Percentiles rank a stretch among this genome's conserved stretches.
Conservation (phyloP, 2,113 vertebrate genomes). For the Thunnus thynnus region DNA sequence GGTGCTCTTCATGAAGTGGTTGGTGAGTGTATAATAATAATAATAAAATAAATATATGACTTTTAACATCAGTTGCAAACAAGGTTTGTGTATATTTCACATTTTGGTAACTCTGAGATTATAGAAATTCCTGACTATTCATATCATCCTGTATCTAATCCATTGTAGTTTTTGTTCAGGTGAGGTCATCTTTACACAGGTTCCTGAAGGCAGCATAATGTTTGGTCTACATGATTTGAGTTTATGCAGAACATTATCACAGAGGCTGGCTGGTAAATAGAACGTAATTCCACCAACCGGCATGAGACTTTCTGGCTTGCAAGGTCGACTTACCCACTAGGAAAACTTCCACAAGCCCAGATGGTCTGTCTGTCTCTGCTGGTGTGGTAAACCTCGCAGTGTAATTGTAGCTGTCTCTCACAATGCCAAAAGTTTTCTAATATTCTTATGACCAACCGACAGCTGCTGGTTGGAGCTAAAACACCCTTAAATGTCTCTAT, state of each 20-base stretch:
- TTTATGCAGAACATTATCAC: constrained; percentile 19
- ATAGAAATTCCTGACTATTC: too few relatives aligned
- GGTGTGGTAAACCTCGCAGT: constrained; percentile 9
- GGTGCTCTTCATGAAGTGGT: too few relatives aligned
- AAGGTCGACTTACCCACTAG: constrained; percentile 26
- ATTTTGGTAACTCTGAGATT: too few relatives aligned
- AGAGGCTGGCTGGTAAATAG: constrained; percentile 2
- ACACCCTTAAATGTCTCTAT: constrained; percentile 15
- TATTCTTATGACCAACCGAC: background rate
- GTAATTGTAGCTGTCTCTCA: background rate
- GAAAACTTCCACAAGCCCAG: constrained; percentile 48
- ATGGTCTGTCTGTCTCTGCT: constrained; percentile 49
- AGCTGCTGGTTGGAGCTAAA: constrained; percentile 11
- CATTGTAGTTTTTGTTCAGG: background rate
- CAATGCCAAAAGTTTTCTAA: constrained; percentile 5
- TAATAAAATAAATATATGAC: too few relatives aligned
- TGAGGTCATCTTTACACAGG: background rate
- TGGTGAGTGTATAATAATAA: too few relatives aligned
- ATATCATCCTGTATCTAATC: too few relatives aligned
- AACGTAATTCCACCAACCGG: constrained; percentile 37
- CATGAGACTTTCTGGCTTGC: constrained; percentile 30
- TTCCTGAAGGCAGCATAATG: background rate
- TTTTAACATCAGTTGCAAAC: too few relatives aligned
- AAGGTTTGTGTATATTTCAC: too few relatives aligned
- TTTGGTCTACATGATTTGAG: background rate